Percentiles rank a stretch among this genome's conserved stretches.
Conservation (phyloP, 1,140 invertebrate species). For the Ceratina australensis region DNA sequence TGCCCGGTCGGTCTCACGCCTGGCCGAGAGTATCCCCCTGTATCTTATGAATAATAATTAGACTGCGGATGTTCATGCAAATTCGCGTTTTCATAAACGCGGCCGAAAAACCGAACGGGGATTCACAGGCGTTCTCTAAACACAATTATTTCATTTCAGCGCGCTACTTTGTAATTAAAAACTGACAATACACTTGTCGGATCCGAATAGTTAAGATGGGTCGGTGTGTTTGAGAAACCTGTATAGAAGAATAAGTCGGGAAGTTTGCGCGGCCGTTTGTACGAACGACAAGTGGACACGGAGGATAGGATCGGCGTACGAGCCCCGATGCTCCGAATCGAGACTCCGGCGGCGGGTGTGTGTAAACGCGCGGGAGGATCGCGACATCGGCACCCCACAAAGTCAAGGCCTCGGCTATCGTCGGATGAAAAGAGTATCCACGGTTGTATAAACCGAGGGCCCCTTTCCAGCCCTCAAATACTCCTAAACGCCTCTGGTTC, state of each 20-base stretch:
- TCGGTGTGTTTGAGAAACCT: too few species aligned
- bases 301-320: not conserved
- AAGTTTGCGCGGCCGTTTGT: not conserved
- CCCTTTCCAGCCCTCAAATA: conserved; percentile 71
- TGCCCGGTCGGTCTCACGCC: conserved; percentile 75
- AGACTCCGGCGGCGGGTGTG: conserved; percentile 34
- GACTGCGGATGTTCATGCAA: too few species aligned
- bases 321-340: not conserved
- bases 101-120: conserved; percentile 9
- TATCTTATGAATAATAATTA: conserved; percentile 79
- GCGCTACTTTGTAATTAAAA: too few species aligned
- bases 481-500: conserved; percentile 75
- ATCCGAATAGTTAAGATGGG: too few species aligned
- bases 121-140: too few species aligned
- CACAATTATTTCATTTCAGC: too few species aligned
- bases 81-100: not conserved
- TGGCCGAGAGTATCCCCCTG: conserved; percentile 68
- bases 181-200: too few species aligned
- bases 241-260: not conserved
- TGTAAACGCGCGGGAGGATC: conserved; percentile 38
- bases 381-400: conserved; percentile 50
- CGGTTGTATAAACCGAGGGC: conserved; percentile 63
- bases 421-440: conserved; percentile 70
- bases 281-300: conserved; percentile 14
- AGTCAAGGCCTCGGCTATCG: conserved; percentile 69